Evolutionary conservation across 1,140 invertebrate genomes (phyloP).

Genomic region (Archivesica marissinica): DNA sequence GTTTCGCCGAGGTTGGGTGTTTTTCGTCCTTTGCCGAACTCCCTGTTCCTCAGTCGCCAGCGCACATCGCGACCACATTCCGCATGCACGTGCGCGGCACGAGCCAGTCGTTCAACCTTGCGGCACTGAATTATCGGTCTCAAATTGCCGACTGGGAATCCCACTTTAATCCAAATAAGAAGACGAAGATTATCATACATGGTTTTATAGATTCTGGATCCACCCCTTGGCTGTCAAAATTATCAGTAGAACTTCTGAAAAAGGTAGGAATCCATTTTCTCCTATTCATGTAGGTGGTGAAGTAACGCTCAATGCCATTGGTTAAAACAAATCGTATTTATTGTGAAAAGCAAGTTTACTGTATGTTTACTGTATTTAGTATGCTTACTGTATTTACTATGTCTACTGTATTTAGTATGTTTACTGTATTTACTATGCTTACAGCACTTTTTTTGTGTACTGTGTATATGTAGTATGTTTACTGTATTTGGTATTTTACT

Average conservation of each 20-base stretch:
- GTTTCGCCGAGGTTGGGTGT: constrained; percentile 43
- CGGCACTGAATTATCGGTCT: background rate
- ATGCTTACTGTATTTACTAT: too few species aligned
- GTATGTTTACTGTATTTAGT: too few species aligned
- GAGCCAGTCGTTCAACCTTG: background rate
- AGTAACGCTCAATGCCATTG: too few species aligned
- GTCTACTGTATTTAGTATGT: too few species aligned
- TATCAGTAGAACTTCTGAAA: constrained; percentile 64
- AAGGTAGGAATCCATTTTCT: constrained; percentile 53
- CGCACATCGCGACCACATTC: constrained; percentile 29
- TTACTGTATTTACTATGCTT: too few species aligned
- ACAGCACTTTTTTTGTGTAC: too few species aligned
- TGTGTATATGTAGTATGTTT: too few species aligned
- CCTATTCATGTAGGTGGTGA: too few species aligned
- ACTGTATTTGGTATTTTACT: too few species aligned
- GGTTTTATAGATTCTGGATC: constrained; percentile 64
- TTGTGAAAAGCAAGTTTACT: too few species aligned
- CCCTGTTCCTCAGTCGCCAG: constrained; percentile 18
- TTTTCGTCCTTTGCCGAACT: constrained; percentile 26
- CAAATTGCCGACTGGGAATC: constrained; percentile 19
- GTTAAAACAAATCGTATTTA: too few species aligned
- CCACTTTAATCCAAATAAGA: constrained; percentile 53
- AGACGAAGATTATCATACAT: constrained; percentile 72
- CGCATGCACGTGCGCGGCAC: background rate
- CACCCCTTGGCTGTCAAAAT: constrained; percentile 49